Evolutionary conservation across 2,888 invertebrate genomes (phyloP), one percentile per base, ranked within the genome.

Genomic region (Hedya salicella): DNA sequence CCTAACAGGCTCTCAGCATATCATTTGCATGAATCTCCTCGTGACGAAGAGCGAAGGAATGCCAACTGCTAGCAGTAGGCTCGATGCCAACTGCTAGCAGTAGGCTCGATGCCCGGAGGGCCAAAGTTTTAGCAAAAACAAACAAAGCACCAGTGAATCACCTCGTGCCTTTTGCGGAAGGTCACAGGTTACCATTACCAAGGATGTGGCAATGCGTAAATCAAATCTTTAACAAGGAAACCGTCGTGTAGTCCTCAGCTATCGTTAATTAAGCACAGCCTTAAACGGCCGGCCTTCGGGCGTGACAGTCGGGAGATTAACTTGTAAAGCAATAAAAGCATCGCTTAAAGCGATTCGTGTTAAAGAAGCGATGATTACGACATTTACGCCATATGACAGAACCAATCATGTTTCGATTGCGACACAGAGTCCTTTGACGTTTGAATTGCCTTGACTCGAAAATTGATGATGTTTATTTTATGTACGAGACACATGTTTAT

Each of bases 11-110:
- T 70, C 69, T 82, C 78, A 77, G 85, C 83, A 86, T 88, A 87
- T 87, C 82, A 78, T 80, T 81, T 79, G 82, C 83, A 82, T 84
- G 87, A 85, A 87, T 88, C 88, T 84, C 74, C 80, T 76, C 72
- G 73, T 86, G 86, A 88, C 83, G 81, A 86, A 81, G 73, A 69
- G 69, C 60, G 64, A 69, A 68, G 82, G 87, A 84, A 89, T 87
- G 83, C 73, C 83, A 79, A 78, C 76, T 73, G 76, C 72, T 72
- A n/a, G n/a, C n/a, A n/a, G n/a, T n/a, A n/a, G 81, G 86, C 83
- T 82, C 86, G 85, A 85, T 85, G 25, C 3, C 6, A n/a, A n/a
- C n/a, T n/a, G n/a, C n/a, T n/a, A n/a, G n/a, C n/a, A n/a, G n/a
- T n/a, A 6, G 36, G 9, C 13, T 17, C 52, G 19, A n/a, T 39